phyloP scores from a whole-genome alignment of 1,140 invertebrate genomes.

The Brachionus calyciflorus region DNA sequence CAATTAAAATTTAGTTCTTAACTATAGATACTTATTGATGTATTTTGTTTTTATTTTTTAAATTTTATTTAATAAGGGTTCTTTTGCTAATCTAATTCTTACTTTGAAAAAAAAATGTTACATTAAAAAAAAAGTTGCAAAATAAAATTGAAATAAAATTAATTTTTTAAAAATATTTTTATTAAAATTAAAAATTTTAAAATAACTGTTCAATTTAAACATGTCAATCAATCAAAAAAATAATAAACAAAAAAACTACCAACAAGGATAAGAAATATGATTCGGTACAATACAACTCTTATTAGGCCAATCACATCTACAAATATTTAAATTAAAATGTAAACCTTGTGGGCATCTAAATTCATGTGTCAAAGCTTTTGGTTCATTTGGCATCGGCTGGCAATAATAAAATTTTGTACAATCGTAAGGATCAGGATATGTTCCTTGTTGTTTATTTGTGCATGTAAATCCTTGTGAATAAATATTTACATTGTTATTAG shows the following conservation, averaged over 20 bases:
- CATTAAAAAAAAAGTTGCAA: too few relatives aligned
- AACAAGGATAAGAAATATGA: conserved; percentile 14
- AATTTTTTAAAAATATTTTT: too few relatives aligned
- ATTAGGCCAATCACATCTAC: conserved; percentile 43
- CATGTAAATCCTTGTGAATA: conserved; percentile 22
- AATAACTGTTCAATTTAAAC: background rate
- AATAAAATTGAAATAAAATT: too few relatives aligned
- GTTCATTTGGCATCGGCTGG: background rate
- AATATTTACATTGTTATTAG: background rate
- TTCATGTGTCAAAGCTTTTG: conserved; percentile 12
- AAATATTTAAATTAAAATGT: conserved; percentile 14
- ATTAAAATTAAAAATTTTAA: background rate
- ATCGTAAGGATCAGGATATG: conserved; percentile 22
- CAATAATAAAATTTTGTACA: conserved; percentile 46
- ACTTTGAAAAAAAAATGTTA: too few relatives aligned
- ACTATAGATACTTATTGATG: too few relatives aligned
- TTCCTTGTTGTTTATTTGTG: background rate
- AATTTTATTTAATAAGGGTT: too few relatives aligned
- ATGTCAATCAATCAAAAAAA: background rate
- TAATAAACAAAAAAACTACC: background rate
- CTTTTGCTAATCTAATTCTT: too few relatives aligned
- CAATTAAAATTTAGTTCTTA: too few relatives aligned
- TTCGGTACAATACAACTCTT: conserved; percentile 6
- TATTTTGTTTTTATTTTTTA: too few relatives aligned
- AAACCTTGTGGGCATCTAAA: conserved; percentile 34